Conservation (phyloP, 2,113 vertebrate genomes). For the Paradisaea rubra region DNA sequence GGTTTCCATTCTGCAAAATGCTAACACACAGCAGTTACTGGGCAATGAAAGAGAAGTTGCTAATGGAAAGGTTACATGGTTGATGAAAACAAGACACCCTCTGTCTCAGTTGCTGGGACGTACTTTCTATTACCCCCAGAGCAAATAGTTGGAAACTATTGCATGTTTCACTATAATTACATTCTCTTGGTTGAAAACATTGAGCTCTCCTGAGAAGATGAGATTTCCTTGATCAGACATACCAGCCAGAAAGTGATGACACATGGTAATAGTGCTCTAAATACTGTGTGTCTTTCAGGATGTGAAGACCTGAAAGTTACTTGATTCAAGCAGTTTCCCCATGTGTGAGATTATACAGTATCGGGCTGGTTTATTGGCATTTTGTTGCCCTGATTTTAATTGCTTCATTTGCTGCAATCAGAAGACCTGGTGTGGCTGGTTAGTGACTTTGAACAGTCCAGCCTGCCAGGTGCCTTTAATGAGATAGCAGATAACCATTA, state of each 20-base stretch:
- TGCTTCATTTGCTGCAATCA: neutral
- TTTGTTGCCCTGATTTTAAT: neutral
- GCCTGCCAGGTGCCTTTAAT: neutral
- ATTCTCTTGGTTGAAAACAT: neutral
- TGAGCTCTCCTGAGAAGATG: neutral
- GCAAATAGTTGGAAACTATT: neutral
- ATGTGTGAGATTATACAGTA: neutral
- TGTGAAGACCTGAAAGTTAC: neutral
- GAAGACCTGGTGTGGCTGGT: neutral
- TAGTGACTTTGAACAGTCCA: neutral
- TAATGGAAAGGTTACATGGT: neutral
- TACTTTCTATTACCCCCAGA: neutral
- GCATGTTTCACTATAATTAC: neutral
- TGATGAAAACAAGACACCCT: neutral
- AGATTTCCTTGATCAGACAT: neutral
- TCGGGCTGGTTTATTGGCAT: neutral
- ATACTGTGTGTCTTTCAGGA: neutral
- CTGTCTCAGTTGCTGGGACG: neutral
- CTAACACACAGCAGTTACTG: neutral
- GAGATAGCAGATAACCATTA: neutral
- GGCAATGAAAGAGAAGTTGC: neutral
- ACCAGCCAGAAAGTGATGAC: neutral
- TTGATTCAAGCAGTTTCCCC: neutral
- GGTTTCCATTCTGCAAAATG: neutral
- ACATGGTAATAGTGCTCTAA: neutral